phyloP scores from a whole-genome alignment of 2,888 invertebrate species.

The Tipula vernalis region DNA sequence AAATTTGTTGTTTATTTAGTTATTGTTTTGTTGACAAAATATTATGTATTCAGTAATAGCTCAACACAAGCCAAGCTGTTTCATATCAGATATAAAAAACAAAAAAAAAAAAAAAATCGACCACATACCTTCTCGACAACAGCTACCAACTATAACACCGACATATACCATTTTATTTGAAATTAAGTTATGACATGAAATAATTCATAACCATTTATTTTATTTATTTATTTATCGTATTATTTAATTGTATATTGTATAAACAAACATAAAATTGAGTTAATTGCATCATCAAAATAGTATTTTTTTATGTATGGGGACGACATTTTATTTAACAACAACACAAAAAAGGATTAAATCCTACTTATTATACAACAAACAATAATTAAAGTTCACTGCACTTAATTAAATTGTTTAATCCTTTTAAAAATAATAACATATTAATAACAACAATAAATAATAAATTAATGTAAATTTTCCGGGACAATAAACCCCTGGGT shows the following conservation, averaged over 20 bases:
- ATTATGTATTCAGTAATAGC: neutral
- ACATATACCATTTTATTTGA: neutral
- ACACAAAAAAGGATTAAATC: neutral
- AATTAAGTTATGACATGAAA: neutral
- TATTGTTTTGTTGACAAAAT: neutral
- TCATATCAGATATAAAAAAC: neutral
- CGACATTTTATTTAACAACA: neutral
- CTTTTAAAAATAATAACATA: neutral
- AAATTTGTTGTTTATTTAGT: neutral
- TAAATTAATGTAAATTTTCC: neutral
- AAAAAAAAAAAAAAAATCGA: neutral
- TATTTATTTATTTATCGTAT: neutral
- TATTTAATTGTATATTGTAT: neutral
- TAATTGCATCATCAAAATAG: neutral
- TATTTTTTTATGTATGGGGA: neutral
- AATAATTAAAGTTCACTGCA: neutral
- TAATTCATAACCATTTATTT: neutral
- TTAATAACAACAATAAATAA: too few relatives aligned
- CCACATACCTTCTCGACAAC: neutral
- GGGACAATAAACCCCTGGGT: neutral
- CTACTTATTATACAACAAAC: too few relatives aligned
- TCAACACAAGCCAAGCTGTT: neutral
- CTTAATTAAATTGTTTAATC: neutral
- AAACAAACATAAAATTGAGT: neutral
- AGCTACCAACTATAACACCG: neutral